Base-by-base conservation (phyloP, 2,888 invertebrate genomes). In the Danaus chrysippus region DNA sequence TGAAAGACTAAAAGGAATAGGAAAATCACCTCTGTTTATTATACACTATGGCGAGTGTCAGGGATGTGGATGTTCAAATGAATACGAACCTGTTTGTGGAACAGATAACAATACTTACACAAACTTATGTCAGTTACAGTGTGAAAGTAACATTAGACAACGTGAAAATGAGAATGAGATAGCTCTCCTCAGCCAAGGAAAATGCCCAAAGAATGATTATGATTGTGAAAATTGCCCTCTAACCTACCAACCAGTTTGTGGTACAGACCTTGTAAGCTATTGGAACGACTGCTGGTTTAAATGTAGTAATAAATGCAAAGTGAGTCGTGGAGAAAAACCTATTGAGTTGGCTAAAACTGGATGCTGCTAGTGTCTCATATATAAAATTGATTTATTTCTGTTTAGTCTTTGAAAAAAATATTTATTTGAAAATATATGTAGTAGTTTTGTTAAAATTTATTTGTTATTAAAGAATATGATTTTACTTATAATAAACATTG, bases 71-170 rank as follows among this genome's bases (percentile, higher is more conserved):
- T 72, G 72, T 54, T 42, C 67, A 1, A n/a, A 53, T 10, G 44
- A 56, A 1, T 66, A 60, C 19, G 41, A 62, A 11, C 73, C 73
- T 0, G 70, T 77, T 1, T 79, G 79, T 54, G 77, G 71, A 0
- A 70, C 64, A 23, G 75, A 77, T 42, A 70, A 66, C 1, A 66
- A 67, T 13, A 77, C 76, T 1, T 78, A 77, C 46, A 53, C 60
- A 17, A 77, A 73, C 57, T 49, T 61, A 23, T 77, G 76, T 61
- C 17, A 62, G 6, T 42, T 75, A 0, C 52, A 61, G 6, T 75
- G 74, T 54, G 71, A 72, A 61, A 71, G 71, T 52, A 66, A 60
- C 34, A 67, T 65, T 57, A 64, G 69, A 10, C 10, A 54, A 11
- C 41, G 12, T 19, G 15, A 57, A 15, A 58, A 61, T 23, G 19